Evolutionary conservation across 2,888 invertebrate genomes (phyloP).

Genomic region (Catonia carolina): DNA sequence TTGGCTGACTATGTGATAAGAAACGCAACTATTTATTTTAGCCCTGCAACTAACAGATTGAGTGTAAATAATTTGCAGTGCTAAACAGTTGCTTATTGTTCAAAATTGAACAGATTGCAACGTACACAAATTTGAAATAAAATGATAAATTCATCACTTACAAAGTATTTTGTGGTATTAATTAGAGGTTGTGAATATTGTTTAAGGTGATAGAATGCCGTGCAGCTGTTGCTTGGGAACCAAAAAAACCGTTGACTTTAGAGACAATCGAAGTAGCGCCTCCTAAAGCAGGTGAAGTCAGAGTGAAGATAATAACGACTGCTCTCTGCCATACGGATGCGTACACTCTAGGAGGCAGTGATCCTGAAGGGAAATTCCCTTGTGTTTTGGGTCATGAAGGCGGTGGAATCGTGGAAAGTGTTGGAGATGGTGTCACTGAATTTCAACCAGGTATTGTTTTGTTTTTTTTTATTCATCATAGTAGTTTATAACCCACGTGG

Average conservation of each 20-base stretch:
- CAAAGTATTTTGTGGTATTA: too few species aligned
- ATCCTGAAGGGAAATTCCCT: conserved; percentile 89
- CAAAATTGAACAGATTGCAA: too few species aligned
- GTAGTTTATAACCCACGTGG: too few species aligned
- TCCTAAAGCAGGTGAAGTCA: conserved; percentile 88
- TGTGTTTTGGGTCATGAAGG: conserved; percentile 95
- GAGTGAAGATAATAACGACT: conserved; percentile 69
- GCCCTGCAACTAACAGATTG: too few species aligned
- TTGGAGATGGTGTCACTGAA: conserved; percentile 48
- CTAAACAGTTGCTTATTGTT: too few species aligned
- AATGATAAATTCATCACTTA: too few species aligned
- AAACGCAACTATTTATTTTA: too few species aligned
- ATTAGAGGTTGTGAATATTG: too few species aligned
- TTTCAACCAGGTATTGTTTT: conserved; percentile 62
- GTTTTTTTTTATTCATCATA: too few species aligned
- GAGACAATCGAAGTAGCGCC: conserved; percentile 93
- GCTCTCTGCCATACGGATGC: conserved; percentile 92
- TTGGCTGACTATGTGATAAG: too few species aligned
- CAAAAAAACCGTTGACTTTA: conserved; percentile 78
- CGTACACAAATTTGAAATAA: too few species aligned
- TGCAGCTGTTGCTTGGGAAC: conserved; percentile 96
- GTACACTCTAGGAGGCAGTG: conserved; percentile 78
- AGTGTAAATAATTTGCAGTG: too few species aligned
- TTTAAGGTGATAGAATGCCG: conserved; percentile 74
- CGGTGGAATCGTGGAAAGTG: conserved; percentile 44